These are phyloP conservation scores for Azemiops feae DNA, from an alignment of 2,113 vertebrate species.

Conservation along the genomic window DNA sequence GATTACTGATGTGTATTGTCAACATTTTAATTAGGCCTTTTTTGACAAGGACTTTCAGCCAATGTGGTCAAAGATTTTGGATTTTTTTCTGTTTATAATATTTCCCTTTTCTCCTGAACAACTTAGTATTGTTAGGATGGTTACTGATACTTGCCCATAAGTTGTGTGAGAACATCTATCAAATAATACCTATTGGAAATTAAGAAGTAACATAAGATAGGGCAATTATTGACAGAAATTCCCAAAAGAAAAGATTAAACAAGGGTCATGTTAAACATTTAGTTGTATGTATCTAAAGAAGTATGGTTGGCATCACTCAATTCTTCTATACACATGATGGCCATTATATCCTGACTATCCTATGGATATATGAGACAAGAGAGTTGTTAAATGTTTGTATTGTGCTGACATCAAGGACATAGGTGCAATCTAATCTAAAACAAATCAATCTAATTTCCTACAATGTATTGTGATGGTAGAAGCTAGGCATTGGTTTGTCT, in stretches of 20 bases:
- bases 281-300: not conserved
- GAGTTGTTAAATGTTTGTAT: not conserved
- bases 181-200: not conserved
- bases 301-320: not conserved
- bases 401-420: not conserved
- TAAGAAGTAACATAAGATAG: not conserved
- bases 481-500: not conserved
- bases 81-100: not conserved
- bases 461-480: not conserved
- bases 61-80: too few species aligned
- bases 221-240: not conserved
- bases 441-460: not conserved
- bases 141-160: not conserved
- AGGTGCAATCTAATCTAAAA: not conserved
- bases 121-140: not conserved
- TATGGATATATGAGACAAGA: not conserved
- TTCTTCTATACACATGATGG: not conserved
- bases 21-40: too few species aligned
- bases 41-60: too few species aligned
- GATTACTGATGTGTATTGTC: too few species aligned
- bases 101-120: not conserved
- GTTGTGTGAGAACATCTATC: not conserved
- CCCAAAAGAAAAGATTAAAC: not conserved
- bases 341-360: not conserved
- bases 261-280: not conserved